Base-by-base conservation (phyloP, 2,113 vertebrate species). In the Eulemur macaco region DNA sequence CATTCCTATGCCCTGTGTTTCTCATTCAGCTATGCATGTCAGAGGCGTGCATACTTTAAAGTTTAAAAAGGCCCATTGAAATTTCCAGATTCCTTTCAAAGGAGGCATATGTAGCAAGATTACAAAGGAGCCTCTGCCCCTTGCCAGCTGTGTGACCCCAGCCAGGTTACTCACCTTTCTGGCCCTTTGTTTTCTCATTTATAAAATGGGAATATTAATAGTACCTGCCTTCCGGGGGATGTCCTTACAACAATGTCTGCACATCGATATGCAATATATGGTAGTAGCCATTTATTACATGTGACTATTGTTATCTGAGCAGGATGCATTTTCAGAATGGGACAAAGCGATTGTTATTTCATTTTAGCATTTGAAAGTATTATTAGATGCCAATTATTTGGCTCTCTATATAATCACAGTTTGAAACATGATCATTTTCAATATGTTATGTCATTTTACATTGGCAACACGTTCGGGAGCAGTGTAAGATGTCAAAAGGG, bases 401-500 rank as follows among this genome's bases (percentile, higher is more conserved):
- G 50, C 8, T 63, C 34, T 68, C 9, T 31, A 7, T 71, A 29
- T 64, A 60, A 74, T 58, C 82, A n/a, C 12, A 25, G 47, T 92
- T 96, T 88, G 58, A 80, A 85, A 76, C 45, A 25, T 71, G 91
- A 77, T 82, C 47, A 18, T 81, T 96, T 96, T 96, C 91, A 92
- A 89, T 34, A 34, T 89, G 89, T 96, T 97, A 54, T 91, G 96
- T 97, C 95, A 73, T 95, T 95, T 98, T 94, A 77, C 50, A 64
- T 95, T 97, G 98, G 94, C 97, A 88, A 76, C 84, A 4, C 95
- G 97, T 97, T 96, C 96, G 63, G 94, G 91, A 96, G 82, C 83
- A 81, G 83, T 97, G 96, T 98, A 90, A 89, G 25, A 17, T 95
- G 98, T 98, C 97, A 95, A 89, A 97, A 97, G 89, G 83, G 56